Evolutionary conservation across 2,888 invertebrate species (phyloP), one percentile per base, ranked within the genome.

Genomic region (Pheosia tremula): DNA sequence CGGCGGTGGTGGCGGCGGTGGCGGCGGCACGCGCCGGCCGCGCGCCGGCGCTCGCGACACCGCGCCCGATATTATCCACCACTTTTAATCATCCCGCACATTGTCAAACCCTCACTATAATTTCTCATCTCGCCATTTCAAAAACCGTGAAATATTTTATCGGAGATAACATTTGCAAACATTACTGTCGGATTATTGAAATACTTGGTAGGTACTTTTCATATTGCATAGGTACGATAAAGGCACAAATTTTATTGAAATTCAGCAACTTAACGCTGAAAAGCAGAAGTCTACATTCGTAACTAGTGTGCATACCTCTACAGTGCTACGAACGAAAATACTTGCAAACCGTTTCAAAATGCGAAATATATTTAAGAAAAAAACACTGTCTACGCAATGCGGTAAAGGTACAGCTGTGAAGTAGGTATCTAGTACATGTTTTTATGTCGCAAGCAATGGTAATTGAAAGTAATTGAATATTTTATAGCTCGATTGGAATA

Each of bases 21-120:
- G 83, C 89, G 91, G 91, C 91, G 93, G 90, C 88, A 84, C 86
- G 86, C 88, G 87, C 87, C 90, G 84, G 85, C 88, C 87, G 86
- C 90, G 87, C 81, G 78, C 82, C 79, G 83, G 83, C 81, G 80
- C 84, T 80, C 86, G 85, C 82, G 89, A 87, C 89, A 88, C 90
- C 83, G 84, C 88, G 85, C 83, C 79, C 80, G 77, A 73, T 71
- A 77, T 84, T 81, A 87, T 77, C 84, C 83, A 74, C 88, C 86
- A 82, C 86, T 75, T 81, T 85, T 76, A 81, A 86, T 85, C 80
- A 81, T 78, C 76, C 75, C 81, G 80, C 82, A 75, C 79, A 77
- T 72, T 68, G 68, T 74, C 71, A 74, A 66, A 60, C 67, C 73
- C 76, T 67, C 72, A 72, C 77, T 72, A 70, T 60, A 52, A 61